Evolutionary conservation across 2,888 invertebrate genomes (phyloP).

Genomic region (Apamea anceps): DNA sequence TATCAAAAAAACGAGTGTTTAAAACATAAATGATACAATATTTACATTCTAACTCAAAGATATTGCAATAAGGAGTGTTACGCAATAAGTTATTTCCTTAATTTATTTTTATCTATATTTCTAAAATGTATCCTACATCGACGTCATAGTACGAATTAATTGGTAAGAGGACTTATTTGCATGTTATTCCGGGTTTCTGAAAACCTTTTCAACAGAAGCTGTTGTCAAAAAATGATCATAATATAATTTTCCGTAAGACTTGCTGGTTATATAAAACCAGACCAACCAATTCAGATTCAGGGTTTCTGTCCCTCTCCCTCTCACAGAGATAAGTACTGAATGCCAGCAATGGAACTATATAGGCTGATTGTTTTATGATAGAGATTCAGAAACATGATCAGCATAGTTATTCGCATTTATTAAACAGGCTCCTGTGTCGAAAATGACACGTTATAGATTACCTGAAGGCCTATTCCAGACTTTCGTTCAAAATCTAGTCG

Average conservation of each 20-base stretch:
- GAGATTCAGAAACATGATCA: background rate
- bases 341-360: background rate
- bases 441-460: background rate
- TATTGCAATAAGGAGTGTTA: background rate
- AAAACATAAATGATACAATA: background rate
- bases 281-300: background rate
- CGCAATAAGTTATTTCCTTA: background rate
- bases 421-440: background rate
- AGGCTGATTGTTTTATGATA: background rate
- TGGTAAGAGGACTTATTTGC: constrained; percentile 9
- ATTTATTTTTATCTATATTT: background rate
- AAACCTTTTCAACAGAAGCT: background rate
- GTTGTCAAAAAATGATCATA: background rate
- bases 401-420: background rate
- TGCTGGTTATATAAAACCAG: background rate
- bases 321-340: background rate
- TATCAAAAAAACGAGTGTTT: background rate
- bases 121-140: constrained; percentile 3
- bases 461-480: background rate
- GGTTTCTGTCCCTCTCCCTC: background rate
- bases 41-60: background rate
- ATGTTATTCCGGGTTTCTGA: background rate
- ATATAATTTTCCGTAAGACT: background rate
- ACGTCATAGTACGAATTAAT: constrained; percentile 21
- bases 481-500: background rate